These are phyloP conservation scores for Metridium senile DNA, from an alignment of 92 coral and sea anemone species.

Conservation along the genomic window DNA sequence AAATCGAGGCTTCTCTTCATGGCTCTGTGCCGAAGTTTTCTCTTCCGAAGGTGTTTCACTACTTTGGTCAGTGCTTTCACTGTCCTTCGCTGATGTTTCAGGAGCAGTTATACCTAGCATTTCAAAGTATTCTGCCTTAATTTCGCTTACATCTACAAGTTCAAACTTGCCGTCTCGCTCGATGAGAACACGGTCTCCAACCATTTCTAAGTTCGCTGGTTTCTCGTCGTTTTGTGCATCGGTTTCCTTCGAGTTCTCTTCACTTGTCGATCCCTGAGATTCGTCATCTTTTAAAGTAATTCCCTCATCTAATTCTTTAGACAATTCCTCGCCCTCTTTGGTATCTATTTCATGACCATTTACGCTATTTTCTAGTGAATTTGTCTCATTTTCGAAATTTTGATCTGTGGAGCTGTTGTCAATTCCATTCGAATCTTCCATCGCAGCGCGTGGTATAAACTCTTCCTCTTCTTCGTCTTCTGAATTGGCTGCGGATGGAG, in stretches of 20 bases:
- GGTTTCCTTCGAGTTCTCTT: constrained; percentile 15
- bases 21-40: constrained; percentile 1
- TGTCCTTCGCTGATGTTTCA: constrained; percentile 33
- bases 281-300: constrained; percentile 24
- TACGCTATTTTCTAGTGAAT: constrained; percentile 20
- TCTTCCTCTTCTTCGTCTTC: constrained; percentile 54
- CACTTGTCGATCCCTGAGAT: neutral
- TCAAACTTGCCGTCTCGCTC: constrained; percentile 98
- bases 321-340: constrained; percentile 13
- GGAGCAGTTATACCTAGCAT: constrained; percentile 79
- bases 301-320: neutral
- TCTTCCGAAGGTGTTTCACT: neutral
- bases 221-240: constrained; percentile 11
- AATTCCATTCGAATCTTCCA: constrained; percentile 7
- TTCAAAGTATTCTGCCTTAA: constrained; percentile 95
- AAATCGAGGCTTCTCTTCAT: constrained; percentile 30
- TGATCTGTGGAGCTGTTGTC: constrained; percentile 3
- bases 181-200: constrained; percentile 89
- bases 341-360: neutral
- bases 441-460: constrained; percentile 21
- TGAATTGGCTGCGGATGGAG: constrained; percentile 72
- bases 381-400: neutral
- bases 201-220: constrained; percentile 72
- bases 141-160: constrained; percentile 95
- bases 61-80: constrained; percentile 9